Conservation (phyloP, 2,113 vertebrate species). For the Salvelinus alpinus region DNA sequence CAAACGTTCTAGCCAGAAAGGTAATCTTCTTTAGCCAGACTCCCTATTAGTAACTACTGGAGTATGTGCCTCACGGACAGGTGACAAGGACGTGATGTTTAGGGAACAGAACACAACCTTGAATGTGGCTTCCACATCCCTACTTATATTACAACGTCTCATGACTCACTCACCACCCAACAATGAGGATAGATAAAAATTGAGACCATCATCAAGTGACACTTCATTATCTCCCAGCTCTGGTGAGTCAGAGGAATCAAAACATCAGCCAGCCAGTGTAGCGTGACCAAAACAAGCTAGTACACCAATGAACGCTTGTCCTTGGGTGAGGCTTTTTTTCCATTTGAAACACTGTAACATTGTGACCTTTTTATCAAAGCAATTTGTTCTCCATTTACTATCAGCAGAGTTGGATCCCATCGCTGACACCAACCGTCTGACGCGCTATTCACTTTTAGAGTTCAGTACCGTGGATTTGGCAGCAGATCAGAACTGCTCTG, state of each 20-base stretch:
- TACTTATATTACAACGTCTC: neutral
- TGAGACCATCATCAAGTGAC: neutral
- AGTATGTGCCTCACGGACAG: slow-evolving; percentile 44
- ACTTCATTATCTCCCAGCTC: neutral
- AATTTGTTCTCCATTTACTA: slow-evolving; percentile 30
- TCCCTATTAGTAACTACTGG: slow-evolving; percentile 60
- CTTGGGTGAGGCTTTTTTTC: slow-evolving; percentile 12
- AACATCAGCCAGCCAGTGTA: neutral
- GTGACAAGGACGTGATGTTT: slow-evolving; percentile 55
- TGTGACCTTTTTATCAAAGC: slow-evolving; percentile 39
- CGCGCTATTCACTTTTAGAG: slow-evolving; percentile 29
- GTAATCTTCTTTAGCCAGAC: slow-evolving; percentile 41
- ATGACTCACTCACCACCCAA: neutral
- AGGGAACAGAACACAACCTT: slow-evolving; percentile 31
- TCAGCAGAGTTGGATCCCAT: slow-evolving; percentile 46
- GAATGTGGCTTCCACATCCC: slow-evolving; percentile 18
- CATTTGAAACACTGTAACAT: slow-evolving; percentile 37
- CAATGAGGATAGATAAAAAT: neutral
- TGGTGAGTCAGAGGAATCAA: neutral
- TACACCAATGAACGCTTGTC: slow-evolving; percentile 31
- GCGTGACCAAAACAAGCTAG: neutral
- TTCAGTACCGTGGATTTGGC: slow-evolving; percentile 63
- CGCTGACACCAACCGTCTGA: slow-evolving; percentile 5
- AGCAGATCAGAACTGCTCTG: slow-evolving; percentile 52
- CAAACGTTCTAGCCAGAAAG: slow-evolving; percentile 58